Evolutionary conservation across 2,888 invertebrate genomes (phyloP).

Genomic region (Hypomecis atomaria): DNA sequence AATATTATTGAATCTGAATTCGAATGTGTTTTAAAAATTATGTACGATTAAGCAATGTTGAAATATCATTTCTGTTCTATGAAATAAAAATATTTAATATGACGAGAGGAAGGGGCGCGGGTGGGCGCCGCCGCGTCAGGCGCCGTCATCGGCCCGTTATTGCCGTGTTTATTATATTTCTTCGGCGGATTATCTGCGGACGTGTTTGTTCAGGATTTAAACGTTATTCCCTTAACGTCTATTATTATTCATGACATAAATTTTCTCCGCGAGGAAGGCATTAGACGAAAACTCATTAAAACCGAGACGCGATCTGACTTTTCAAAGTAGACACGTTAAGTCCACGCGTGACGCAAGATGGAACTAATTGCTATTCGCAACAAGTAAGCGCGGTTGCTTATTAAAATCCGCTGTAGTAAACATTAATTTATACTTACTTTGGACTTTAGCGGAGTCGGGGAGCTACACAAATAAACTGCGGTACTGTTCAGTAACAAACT

Average conservation of each 20-base stretch:
- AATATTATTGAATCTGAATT: neutral
- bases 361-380: constrained; percentile 77
- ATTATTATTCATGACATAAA: constrained; percentile 84
- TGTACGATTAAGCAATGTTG: constrained; percentile 8
- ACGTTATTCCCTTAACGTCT: constrained; percentile 74
- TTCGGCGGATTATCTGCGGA: constrained; percentile 71
- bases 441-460: constrained; percentile 34
- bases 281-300: constrained; percentile 84
- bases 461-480: constrained; percentile 40
- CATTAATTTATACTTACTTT: constrained; percentile 66
- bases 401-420: constrained; percentile 72
- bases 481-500: constrained; percentile 44
- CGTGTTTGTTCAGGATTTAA: constrained; percentile 78
- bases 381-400: constrained; percentile 72
- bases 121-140: constrained; percentile 37
- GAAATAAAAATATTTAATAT: neutral
- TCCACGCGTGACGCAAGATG: constrained; percentile 78
- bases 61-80: constrained; percentile 17
- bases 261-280: constrained; percentile 78
- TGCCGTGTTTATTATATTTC: constrained; percentile 75
- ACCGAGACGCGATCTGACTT: constrained; percentile 81
- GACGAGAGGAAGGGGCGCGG: neutral
- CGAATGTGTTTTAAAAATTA: neutral
- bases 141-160: constrained; percentile 68
- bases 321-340: constrained; percentile 83